Evolutionary conservation across 2,113 vertebrate species (phyloP).

Genomic region (Asarcornis scutulata): DNA sequence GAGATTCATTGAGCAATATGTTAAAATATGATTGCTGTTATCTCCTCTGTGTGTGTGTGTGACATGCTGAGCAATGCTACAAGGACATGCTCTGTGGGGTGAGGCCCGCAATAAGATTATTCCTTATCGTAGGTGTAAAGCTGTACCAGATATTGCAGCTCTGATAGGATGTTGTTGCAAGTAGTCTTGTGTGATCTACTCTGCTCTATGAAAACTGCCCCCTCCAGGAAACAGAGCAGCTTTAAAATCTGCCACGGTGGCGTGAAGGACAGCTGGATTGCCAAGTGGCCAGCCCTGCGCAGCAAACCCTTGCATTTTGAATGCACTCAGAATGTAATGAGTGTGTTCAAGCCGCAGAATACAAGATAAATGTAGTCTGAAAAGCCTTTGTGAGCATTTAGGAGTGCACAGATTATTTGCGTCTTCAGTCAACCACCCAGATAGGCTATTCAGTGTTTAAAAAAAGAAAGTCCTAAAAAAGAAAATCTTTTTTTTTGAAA

Average conservation of each 20-base stretch:
- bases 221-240: too few relatives aligned
- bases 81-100: accelerated
- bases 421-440: not conserved
- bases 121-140: not conserved
- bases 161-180: not conserved
- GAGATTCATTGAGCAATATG: not conserved
- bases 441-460: not conserved
- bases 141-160: not conserved
- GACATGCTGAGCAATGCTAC: not conserved
- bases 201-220: not conserved
- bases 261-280: not conserved
- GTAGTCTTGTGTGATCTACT: not conserved
- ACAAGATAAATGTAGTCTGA: not conserved
- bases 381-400: not conserved
- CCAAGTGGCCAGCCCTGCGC: not conserved
- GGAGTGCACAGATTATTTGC: not conserved
- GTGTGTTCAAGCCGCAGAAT: not conserved
- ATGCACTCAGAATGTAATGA: not conserved
- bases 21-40: not conserved
- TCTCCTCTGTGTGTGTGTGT: not conserved
- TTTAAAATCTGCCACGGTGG: not conserved
- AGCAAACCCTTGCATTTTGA: not conserved
- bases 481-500: not conserved
- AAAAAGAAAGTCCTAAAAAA: not conserved
- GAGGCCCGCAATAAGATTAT: not conserved